Percentiles rank a stretch among this genome's conserved stretches.
These are phyloP conservation scores for Zosterops japonicus DNA, from an alignment of 2,113 vertebrate genomes.

Conservation along the genomic window DNA sequence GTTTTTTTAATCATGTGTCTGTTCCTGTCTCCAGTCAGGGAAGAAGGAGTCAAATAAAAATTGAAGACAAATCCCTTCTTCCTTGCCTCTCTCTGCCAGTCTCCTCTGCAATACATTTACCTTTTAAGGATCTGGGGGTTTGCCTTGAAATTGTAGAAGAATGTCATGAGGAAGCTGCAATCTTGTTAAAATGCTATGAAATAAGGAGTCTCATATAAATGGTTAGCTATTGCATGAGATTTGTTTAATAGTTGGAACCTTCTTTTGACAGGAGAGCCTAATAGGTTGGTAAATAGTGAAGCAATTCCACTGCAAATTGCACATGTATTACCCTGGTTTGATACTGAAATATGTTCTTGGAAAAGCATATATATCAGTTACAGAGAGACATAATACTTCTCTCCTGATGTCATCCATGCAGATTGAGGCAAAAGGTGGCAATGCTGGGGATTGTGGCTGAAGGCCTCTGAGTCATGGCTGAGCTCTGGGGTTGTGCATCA, in stretches of 20 bases:
- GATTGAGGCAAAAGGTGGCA: not conserved
- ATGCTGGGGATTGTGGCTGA: not conserved
- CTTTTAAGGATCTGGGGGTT: not conserved
- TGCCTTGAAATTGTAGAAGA: not conserved
- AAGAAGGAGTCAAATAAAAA: not conserved
- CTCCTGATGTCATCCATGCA: not conserved
- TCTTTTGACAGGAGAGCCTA: not conserved
- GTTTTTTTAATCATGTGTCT: not conserved
- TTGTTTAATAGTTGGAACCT: not conserved
- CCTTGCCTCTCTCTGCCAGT: not conserved
- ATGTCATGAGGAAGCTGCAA: not conserved
- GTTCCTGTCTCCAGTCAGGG: not conserved
- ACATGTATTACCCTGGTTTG: not conserved
- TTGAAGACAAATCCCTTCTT: not conserved
- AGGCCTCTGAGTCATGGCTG: not conserved
- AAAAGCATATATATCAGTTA: not conserved
- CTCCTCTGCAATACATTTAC: not conserved
- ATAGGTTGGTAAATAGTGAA: not conserved
- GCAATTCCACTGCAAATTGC: not conserved
- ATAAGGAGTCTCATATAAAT: not conserved
- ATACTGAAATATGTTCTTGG: not conserved
- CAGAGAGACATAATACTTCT: not conserved
- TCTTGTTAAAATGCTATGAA: not conserved
- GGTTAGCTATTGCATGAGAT: not conserved
- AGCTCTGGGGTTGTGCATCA: not conserved